Evolutionary conservation across 1,140 invertebrate species (phyloP), one percentile per base, ranked within the genome.

Genomic region (Papilio glaucus): DNA sequence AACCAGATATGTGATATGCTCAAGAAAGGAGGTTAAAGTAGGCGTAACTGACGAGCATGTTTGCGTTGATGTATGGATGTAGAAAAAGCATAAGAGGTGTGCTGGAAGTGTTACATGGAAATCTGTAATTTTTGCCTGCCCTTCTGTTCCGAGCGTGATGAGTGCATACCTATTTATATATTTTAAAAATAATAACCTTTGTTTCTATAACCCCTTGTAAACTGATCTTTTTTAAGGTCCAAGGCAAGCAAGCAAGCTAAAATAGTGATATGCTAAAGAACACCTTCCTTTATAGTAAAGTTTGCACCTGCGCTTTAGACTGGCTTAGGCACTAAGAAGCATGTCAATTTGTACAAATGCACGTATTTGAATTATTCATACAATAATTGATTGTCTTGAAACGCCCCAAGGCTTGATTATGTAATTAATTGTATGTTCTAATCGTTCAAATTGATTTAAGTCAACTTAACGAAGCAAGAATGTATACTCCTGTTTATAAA

Each of bases 301-400:
- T 12, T 49, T 33, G 67, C 67, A 69, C 41, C 67, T 69, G 67
- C 67, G 41, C 39, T 53, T 49, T 18, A 67, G 15, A 26, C 37
- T 24, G 12, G 39, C 15, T 13, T 38, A 67, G 38, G 38, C 42
- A 65, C 67, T 69, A 69, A 69, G 29, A 21, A 45, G 42, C 41
- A 53, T 37, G 67, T 69, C 13, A 21, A 69, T 53, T 69, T 69
- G 53, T 69, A 33, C 67, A 69, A 69, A 69, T 49, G 13, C 6
- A 49, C 45, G n/a, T 53, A 53, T 53, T 69, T 53, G 67, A 42
- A 69, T 69, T 69, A 69, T 69, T 53, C n/a, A 37, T 53, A 24
- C 45, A 49, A 53, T 69, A 69, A 69, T 53, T 37, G 45, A 69
- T 69, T 53, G 26, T n/a, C 0, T 8, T 39, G 45, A n/a, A 69